Conservation (phyloP, 2,888 invertebrate genomes). For the Caenorhabditis sp. region DNA sequence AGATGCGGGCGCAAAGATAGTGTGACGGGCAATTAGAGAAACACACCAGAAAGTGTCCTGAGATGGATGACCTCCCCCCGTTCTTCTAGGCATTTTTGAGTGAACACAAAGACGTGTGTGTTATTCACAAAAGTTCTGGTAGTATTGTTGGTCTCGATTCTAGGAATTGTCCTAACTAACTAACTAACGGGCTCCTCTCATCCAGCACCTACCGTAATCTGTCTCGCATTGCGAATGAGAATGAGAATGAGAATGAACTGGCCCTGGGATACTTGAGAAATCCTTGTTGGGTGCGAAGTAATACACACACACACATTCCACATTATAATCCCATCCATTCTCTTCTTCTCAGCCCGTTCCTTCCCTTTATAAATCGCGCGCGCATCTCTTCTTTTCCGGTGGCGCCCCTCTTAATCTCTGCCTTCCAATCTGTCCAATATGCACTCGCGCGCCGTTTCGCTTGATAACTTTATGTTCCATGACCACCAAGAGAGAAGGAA, state of each 20-base stretch:
- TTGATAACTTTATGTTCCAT: neutral
- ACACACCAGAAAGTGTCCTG: conserved; percentile 22
- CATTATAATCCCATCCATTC: neutral
- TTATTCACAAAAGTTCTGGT: no score
- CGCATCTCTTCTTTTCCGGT: conserved; percentile 11
- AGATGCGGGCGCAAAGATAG: conserved; percentile 39
- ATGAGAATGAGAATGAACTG: no score
- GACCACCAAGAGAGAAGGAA: neutral
- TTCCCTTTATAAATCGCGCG: neutral
- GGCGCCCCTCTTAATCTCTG: neutral
- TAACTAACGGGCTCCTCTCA: no score
- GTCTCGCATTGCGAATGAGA: no score
- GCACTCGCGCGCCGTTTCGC: neutral
- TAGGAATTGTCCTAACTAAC: no score
- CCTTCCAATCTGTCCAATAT: neutral
- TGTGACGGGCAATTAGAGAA: conserved; percentile 41
- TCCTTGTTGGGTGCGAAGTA: conserved; percentile 24
- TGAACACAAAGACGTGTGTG: no score
- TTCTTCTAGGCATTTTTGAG: no score
- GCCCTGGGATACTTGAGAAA: no score
- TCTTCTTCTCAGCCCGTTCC: neutral
- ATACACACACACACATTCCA: no score
- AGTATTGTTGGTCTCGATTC: no score
- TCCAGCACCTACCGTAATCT: no score
- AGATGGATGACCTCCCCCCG: no score